Conservation (phyloP, 2,113 vertebrate genomes). For the Forbesichthys agassizii region DNA sequence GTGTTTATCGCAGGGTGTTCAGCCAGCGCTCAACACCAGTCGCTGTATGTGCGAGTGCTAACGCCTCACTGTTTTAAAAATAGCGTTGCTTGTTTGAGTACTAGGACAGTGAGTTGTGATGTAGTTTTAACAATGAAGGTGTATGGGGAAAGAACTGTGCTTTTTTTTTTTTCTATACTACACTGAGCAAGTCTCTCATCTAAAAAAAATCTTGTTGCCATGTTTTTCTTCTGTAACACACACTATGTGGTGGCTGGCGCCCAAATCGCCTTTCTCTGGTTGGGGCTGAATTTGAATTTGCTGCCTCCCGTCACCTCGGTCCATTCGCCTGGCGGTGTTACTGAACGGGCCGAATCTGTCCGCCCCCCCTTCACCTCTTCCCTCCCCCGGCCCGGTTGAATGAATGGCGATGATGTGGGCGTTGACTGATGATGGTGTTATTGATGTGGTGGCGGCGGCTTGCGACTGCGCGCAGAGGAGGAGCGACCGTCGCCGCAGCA, state of each 20-base stretch:
- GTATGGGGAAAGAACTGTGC: constrained; percentile 31
- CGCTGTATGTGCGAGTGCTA: constrained; percentile 35
- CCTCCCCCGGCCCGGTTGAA: constrained; percentile 84
- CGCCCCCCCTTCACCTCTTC: constrained; percentile 72
- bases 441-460: constrained; percentile 78
- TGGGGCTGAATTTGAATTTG: constrained; percentile 99
- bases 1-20: constrained; percentile 57
- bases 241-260: constrained; percentile 92
- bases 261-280: constrained; percentile 94
- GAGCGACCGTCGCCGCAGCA: constrained; percentile 78
- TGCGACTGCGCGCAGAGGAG: constrained; percentile 83
- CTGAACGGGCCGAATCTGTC: constrained; percentile 89
- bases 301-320: constrained; percentile 81
- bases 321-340: constrained; percentile 84
- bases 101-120: constrained; percentile 30
- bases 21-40: constrained; percentile 51
- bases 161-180: constrained; percentile 76
- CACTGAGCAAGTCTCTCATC: constrained; percentile 91
- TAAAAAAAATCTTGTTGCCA: constrained; percentile 99
- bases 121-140: constrained; percentile 37
- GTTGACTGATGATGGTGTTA: constrained; percentile 78
- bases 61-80: constrained; percentile 41
- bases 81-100: constrained; percentile 17
- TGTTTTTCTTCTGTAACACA: constrained; percentile 99
- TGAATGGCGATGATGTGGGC: constrained; percentile 82